phyloP scores from a whole-genome alignment of 2,113 vertebrate species.

The Aleadryas rufinucha region DNA sequence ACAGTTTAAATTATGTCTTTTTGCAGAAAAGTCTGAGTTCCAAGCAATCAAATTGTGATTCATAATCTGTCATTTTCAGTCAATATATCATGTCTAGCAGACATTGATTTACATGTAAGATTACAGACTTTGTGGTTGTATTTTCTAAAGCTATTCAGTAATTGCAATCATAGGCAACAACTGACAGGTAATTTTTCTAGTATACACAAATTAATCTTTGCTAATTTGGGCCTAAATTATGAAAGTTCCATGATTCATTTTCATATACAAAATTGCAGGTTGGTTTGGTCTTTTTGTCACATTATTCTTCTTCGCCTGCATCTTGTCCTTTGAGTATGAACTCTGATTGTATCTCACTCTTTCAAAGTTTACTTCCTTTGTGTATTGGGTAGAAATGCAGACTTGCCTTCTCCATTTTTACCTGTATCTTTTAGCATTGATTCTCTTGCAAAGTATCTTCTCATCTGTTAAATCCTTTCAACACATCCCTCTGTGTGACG shows the following conservation, averaged over 20 bases:
- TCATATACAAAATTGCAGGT: not conserved
- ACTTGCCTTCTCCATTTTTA: not conserved
- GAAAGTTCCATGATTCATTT: not conserved
- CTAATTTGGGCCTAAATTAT: not conserved
- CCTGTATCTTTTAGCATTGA: not conserved
- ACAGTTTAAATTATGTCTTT: not conserved
- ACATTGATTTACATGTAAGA: not conserved
- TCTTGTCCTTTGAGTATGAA: not conserved
- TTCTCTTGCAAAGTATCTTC: not conserved
- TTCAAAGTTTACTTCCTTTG: not conserved
- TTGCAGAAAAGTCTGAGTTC: not conserved
- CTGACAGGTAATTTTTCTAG: not conserved
- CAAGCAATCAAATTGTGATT: not conserved
- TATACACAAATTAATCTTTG: not conserved
- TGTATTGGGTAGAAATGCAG: not conserved
- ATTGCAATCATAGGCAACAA: not conserved
- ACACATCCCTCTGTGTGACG: not conserved
- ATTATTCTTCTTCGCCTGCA: not conserved
- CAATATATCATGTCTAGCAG: not conserved
- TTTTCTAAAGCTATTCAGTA: not conserved
- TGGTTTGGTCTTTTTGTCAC: not conserved
- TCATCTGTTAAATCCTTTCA: not conserved
- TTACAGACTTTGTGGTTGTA: not conserved
- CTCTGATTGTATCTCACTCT: not conserved
- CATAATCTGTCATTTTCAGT: not conserved